Evolutionary conservation across 2,888 invertebrate genomes (phyloP), one percentile per base, ranked within the genome.

Genomic region (Linnaemya vulpina): DNA sequence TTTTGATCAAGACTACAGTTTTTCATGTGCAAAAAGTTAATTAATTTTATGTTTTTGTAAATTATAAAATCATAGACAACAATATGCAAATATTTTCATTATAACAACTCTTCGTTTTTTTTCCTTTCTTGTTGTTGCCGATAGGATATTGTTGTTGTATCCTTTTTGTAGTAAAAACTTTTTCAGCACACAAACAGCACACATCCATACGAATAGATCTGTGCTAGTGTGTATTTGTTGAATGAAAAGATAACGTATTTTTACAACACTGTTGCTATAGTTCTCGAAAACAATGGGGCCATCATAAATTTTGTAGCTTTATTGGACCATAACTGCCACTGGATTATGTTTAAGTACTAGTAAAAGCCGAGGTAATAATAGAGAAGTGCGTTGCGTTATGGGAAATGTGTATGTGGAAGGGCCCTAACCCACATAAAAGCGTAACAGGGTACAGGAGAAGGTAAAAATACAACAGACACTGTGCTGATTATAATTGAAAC

Each of bases 31-130:
- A 65, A 84, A 84, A 84, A 77, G 81, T 84, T 84, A 84, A 84
- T 84, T 84, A 81, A 84, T 77, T 84, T 84, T 58, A 63, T 70
- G 77, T 77, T 77, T 63, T 81, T 84, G 62, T 70, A 81, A 84
- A 77, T 81, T 77, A 68, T 65, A 77, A 77, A 84, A 74, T 70
- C 84, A 80, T 67, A 25, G 49, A 73, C 67, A 55, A 67, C 65
- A 80, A 55, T 63, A 71, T 71, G 79, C 60, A 63, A 78, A 70
- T 78, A 53, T 74, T 74, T 71, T 13, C 20, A 43, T 43, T 53
- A 63, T 46, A n/a, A n/a, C 7, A 60, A 73, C 15, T 17, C 40
- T 25, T 55, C 43, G 65, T 43, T n/a, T 68, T 51, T 67, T n/a
- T 20, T 35, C 17, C 11, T 51, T 20, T 62, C 10, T 60, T 30